Conservation (phyloP, 2,113 vertebrate species). For the Ammospiza caudacuta region DNA sequence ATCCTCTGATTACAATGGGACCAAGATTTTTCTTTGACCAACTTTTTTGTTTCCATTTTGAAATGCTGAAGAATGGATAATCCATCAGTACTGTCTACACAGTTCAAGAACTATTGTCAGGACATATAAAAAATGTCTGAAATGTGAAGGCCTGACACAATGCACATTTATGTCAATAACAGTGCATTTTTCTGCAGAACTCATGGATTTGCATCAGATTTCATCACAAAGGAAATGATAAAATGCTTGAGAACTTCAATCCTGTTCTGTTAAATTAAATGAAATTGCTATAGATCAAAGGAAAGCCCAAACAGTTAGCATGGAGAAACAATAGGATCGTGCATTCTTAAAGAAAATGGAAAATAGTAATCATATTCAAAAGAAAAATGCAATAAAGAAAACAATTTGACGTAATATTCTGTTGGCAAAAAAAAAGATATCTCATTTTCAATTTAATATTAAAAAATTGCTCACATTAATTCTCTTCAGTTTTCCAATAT, state of each 20-base stretch:
- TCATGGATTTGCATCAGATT: constrained; percentile 59
- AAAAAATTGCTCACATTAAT: constrained; percentile 71
- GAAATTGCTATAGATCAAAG: constrained; percentile 55
- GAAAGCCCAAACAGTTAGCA: constrained; percentile 31
- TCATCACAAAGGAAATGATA: constrained; percentile 58
- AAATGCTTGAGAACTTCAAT: constrained; percentile 52
- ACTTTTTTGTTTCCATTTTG: constrained; percentile 47
- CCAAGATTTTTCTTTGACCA: not conserved
- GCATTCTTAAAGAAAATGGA: constrained; percentile 67
- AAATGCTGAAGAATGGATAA: constrained; percentile 62
- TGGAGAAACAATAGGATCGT: constrained; percentile 26
- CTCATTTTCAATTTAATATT: constrained; percentile 71
- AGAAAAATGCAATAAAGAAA: constrained; percentile 69
- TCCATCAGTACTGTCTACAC: constrained; percentile 61
- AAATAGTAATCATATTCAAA: constrained; percentile 54
- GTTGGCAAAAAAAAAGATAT: constrained; percentile 66
- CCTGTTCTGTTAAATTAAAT: constrained; percentile 60
- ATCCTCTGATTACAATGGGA: not conserved
- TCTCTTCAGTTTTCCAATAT: constrained; percentile 68
- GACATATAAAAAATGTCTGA: constrained; percentile 39
- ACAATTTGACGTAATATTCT: constrained; percentile 67
- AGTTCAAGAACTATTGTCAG: constrained; percentile 60
- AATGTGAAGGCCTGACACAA: constrained; percentile 56
- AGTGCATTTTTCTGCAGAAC: constrained; percentile 38
- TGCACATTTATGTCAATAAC: constrained; percentile 64